phyloP scores from a whole-genome alignment of 2,113 vertebrate genomes.

The Lamprotornis superbus region DNA sequence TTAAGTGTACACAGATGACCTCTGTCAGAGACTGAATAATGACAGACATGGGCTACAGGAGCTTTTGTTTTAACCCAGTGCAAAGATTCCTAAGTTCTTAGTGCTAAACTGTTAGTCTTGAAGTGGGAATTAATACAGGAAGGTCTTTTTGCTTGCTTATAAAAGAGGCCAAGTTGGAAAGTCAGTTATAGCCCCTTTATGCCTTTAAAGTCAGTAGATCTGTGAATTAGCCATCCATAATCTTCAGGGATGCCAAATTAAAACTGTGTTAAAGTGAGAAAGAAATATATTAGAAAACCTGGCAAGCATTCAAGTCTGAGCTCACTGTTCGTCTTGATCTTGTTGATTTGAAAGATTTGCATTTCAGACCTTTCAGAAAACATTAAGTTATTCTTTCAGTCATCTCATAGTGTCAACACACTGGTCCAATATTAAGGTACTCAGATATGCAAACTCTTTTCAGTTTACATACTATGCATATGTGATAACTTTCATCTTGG shows the following conservation, averaged over 20 bases:
- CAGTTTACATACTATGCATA: background rate
- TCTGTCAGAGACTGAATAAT: background rate
- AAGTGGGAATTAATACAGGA: background rate
- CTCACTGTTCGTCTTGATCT: background rate
- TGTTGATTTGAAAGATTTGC: background rate
- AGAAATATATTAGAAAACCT: background rate
- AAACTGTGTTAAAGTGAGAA: background rate
- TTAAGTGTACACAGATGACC: no score
- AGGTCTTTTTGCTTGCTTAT: background rate
- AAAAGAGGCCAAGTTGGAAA: background rate
- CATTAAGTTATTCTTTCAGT: background rate
- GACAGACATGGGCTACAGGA: background rate
- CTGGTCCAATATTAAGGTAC: background rate
- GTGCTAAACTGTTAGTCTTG: background rate
- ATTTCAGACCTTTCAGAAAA: slow-evolving; percentile 9
- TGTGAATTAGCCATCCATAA: background rate
- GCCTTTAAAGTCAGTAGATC: background rate
- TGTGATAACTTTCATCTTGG: background rate
- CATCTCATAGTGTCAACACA: background rate
- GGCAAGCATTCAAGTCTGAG: background rate
- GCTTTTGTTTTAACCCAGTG: background rate
- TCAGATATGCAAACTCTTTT: slow-evolving; percentile 5
- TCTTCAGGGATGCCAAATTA: background rate
- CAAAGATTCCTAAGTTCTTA: background rate
- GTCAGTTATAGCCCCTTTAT: background rate